Evolutionary conservation across 2,888 invertebrate species (phyloP).

Genomic region (Saturnia japonica): DNA sequence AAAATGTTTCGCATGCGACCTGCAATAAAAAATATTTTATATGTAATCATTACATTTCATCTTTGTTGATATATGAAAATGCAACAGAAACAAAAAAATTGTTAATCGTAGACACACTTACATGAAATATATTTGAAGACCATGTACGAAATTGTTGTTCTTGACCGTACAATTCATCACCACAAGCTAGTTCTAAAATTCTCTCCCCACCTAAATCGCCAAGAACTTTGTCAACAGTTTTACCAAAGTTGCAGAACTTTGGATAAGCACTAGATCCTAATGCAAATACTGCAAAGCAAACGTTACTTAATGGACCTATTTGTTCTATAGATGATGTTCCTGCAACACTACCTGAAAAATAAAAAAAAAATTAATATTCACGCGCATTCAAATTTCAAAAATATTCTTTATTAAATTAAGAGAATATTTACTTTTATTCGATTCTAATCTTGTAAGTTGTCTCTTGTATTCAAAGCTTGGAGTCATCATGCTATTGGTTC

Average conservation of each 20-base stretch:
- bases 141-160: conserved; percentile 95
- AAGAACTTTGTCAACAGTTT: conserved; percentile 93
- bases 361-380: conserved; percentile 1
- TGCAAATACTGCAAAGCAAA: conserved; percentile 96
- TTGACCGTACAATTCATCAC: conserved; percentile 97
- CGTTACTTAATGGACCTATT: conserved; percentile 94
- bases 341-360: conserved; percentile 84
- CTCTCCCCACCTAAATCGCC: conserved; percentile 95
- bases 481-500: conserved; percentile 87
- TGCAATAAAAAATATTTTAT: conserved; percentile 47
- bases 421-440: conserved; percentile 68
- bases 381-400: neutral
- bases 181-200: conserved; percentile 89
- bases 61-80: neutral
- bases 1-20: conserved; percentile 96
- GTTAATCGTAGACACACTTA: conserved; percentile 54
- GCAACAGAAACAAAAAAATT: neutral
- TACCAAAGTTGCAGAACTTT: conserved; percentile 96
- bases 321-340: conserved; percentile 88
- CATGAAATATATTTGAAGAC: conserved; percentile 93
- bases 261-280: conserved; percentile 98
- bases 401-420: neutral
- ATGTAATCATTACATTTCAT: neutral
- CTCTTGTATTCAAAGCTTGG: conserved; percentile 78
- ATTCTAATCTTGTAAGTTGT: conserved; percentile 82